phyloP scores from a whole-genome alignment of 2,113 vertebrate species.

The Peromyscus leucopus region DNA sequence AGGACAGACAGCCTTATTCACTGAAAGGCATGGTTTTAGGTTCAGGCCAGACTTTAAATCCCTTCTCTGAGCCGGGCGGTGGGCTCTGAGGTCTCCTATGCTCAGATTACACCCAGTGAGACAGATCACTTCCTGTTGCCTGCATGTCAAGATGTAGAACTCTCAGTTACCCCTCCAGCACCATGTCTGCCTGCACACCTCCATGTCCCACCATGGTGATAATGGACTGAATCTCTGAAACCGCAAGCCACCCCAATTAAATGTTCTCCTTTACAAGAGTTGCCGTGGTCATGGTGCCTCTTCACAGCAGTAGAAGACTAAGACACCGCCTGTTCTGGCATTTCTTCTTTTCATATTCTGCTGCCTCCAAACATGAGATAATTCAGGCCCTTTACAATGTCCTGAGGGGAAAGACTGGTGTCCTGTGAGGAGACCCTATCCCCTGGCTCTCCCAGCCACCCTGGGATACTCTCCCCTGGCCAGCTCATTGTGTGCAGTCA shows the following conservation, averaged over 20 bases:
- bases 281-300: neutral
- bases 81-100: neutral
- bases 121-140: neutral
- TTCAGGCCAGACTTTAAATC: neutral
- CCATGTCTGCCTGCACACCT: neutral
- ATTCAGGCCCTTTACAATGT: neutral
- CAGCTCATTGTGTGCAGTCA: conserved; percentile 2
- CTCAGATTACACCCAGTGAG: neutral
- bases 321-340: neutral
- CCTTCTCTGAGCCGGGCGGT: neutral
- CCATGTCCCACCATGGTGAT: neutral
- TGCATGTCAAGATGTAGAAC: neutral
- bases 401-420: neutral
- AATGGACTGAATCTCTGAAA: neutral
- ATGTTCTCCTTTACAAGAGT: neutral
- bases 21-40: neutral
- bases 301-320: neutral
- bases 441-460: too few species aligned
- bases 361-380: neutral
- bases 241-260: neutral
- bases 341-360: neutral
- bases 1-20: neutral
- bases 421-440: neutral
- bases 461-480: neutral
- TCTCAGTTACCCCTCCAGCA: neutral